Evolutionary conservation across 2,888 invertebrate species (phyloP).

Genomic region (Julus scandinavius): DNA sequence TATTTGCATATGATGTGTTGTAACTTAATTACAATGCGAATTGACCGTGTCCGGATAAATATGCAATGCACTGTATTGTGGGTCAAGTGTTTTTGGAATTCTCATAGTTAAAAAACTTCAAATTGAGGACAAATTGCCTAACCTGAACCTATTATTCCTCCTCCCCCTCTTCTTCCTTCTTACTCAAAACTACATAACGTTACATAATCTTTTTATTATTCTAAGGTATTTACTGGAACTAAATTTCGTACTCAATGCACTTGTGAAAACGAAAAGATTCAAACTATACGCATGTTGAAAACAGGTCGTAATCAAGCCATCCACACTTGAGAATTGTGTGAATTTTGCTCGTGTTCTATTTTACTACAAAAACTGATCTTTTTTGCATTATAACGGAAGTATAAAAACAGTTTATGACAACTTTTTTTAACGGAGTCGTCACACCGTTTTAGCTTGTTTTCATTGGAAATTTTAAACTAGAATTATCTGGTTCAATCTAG

Average conservation of each 20-base stretch:
- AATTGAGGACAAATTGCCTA: constrained; percentile 39
- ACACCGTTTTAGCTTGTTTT: background rate
- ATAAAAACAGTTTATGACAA: background rate
- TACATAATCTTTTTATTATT: constrained; percentile 39
- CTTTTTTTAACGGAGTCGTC: background rate
- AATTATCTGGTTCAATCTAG: too few species aligned
- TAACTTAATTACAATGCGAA: too few species aligned
- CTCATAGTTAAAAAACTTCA: constrained; percentile 25
- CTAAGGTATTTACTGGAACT: constrained; percentile 26
- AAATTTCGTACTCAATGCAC: constrained; percentile 30
- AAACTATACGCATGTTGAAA: background rate
- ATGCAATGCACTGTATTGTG: too few species aligned
- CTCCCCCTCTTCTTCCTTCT: constrained; percentile 29
- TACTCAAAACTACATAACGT: background rate
- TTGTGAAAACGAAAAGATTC: constrained; percentile 23
- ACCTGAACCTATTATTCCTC: constrained; percentile 23
- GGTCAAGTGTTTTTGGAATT: constrained; percentile 42
- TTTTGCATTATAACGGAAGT: background rate
- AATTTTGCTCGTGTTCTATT: constrained; percentile 20
- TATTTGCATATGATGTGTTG: too few species aligned
- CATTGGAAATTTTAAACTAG: too few species aligned
- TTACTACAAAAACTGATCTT: background rate
- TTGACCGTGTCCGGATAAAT: too few species aligned
- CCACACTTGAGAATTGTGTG: background rate
- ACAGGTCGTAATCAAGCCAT: constrained; percentile 11